Base-by-base conservation (phyloP, 2,797 vertebrate species). In the Antrozous pallidus region DNA sequence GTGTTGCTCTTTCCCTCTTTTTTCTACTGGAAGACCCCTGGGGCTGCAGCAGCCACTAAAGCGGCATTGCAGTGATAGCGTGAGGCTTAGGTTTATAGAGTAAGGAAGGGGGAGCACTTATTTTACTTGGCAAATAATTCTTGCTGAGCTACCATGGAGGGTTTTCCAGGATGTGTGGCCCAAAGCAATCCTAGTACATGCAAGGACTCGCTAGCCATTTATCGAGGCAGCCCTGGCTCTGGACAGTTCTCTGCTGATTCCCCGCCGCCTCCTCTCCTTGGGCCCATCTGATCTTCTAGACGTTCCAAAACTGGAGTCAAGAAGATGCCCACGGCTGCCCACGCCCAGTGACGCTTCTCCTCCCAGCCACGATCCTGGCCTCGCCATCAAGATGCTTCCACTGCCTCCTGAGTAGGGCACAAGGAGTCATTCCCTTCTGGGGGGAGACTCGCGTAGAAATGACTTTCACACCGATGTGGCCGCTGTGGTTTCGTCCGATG, bases 71-170 rank as follows among this genome's bases (percentile, higher is more conserved):
- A 36, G 56, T n/a, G 49, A 40, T 38, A 49, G 47, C 6, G 0
- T 47, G 6, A 47, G n/a, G 36, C 51, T 3, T 6, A 63, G 33
- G 1, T 18, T 65, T 33, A 4, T 0, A 0, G n/a, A 13, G 17
- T 26, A 51, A 82, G 6, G 40, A 49, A 65, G 13, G 4, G 8
- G 5, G 20, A 33, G 24, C 6, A 3, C 40, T 90, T 38, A 51
- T 10, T 71, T 31, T 63, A 3, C 26, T n/a, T 71, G 40, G 77
- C 31, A 58, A 56, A 82, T 16, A 33, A 69, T 36, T n/a, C 56
- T 69, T 33, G 33, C n/a, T n/a, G 42, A 42, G 5, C 65, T 33
- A 73, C 36, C 11, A 22, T 1, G 4, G 42, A 74, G 28, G 2
- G 40, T 36, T 88, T 90, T 80, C 78, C 47, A 26, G 13, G 10